Conservation (phyloP, 2,888 invertebrate species). For the Enchytraeus crypticus region DNA sequence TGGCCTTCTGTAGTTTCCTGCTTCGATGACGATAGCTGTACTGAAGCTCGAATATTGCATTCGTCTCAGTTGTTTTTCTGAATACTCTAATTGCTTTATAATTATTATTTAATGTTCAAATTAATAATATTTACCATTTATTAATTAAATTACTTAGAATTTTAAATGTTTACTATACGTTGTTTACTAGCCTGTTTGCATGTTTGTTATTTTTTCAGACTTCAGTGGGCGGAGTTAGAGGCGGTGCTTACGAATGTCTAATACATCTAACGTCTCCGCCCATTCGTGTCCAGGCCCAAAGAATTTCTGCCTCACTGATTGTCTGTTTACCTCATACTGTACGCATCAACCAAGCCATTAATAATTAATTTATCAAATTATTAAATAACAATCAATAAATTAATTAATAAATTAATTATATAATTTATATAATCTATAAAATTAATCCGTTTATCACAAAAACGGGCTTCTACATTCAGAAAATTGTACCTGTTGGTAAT, state of each 20-base stretch:
- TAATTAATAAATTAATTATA: constrained; percentile 2
- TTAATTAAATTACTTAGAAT: background rate
- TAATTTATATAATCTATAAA: no score
- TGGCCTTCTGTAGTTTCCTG: no score
- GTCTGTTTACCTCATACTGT: constrained; percentile 54
- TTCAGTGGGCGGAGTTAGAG: background rate
- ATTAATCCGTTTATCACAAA: no score
- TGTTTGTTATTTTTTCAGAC: background rate
- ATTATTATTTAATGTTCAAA: no score
- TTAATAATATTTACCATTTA: background rate
- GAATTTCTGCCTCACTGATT: constrained; percentile 6
- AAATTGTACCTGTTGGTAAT: no score
- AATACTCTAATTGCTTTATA: no score
- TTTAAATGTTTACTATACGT: background rate
- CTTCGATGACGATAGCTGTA: no score
- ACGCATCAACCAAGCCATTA: background rate
- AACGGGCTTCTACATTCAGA: no score
- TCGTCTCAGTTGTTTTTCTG: no score
- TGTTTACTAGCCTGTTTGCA: background rate
- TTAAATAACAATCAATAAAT: no score
- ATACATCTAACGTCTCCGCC: constrained; percentile 60
- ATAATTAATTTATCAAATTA: constrained; percentile 49
- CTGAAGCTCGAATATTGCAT: no score
- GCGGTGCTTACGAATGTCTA: constrained; percentile 75
- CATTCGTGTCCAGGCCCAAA: constrained; percentile 11